Conservation (phyloP, 2,888 invertebrate genomes). For the Eupeodes luniger region DNA sequence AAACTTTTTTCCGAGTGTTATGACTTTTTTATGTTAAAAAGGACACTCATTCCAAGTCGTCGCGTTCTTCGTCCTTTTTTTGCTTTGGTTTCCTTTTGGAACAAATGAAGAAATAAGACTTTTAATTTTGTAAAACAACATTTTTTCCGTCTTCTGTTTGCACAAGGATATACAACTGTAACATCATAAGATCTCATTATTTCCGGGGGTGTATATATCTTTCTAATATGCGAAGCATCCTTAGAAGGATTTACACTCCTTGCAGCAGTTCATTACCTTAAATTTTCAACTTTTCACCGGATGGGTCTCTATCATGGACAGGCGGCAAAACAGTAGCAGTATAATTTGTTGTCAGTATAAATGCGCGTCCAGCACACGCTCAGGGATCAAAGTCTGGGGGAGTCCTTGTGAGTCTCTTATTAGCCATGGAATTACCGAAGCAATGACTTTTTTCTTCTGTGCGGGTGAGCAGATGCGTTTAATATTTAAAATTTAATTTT, state of each 20-base stretch:
- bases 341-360: conserved; percentile 71
- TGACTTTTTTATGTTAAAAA: conserved; percentile 76
- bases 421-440: conserved; percentile 57
- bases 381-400: conserved; percentile 44
- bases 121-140: conserved; percentile 80
- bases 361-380: conserved; percentile 73
- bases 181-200: conserved; percentile 75
- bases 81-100: conserved; percentile 2
- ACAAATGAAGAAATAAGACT: conserved; percentile 79
- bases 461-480: conserved; percentile 74
- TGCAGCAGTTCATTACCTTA: conserved; percentile 82
- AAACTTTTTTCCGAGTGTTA: conserved; percentile 65
- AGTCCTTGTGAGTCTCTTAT: conserved; percentile 62
- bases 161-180: conserved; percentile 68
- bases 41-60: conserved; percentile 63
- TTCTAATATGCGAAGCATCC: conserved; percentile 25
- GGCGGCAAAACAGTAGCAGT: background rate
- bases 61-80: background rate
- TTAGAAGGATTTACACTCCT: conserved; percentile 77
- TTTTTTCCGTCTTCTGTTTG: conserved; percentile 78
- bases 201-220: conserved; percentile 43
- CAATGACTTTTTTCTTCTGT: conserved; percentile 59
- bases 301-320: background rate
- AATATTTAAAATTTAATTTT: conserved; percentile 76
- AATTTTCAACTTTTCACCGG: conserved; percentile 80